phyloP scores from a whole-genome alignment of 2,888 invertebrate species.

The Dasysyrphus albostriatus region DNA sequence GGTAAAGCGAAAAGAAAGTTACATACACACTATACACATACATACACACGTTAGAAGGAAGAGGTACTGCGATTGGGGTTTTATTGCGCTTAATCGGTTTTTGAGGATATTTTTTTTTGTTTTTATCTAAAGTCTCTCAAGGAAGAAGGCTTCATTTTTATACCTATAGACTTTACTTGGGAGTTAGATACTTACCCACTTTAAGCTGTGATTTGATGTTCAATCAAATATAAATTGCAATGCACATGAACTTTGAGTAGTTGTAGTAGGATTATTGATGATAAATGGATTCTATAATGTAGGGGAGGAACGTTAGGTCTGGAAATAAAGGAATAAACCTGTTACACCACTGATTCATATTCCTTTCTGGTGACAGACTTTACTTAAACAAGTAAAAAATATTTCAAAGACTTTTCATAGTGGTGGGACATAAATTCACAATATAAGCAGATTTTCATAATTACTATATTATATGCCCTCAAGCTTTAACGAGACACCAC shows the following conservation, averaged over 20 bases:
- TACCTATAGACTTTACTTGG: slow-evolving; percentile 23
- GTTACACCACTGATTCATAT: not conserved
- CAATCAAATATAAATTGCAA: slow-evolving; percentile 56
- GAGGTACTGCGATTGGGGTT: slow-evolving; percentile 14
- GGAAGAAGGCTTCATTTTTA: slow-evolving; percentile 23
- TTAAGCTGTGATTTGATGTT: slow-evolving; percentile 45
- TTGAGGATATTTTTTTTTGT: slow-evolving; percentile 41
- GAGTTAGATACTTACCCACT: slow-evolving; percentile 44
- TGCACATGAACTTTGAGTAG: slow-evolving; percentile 33
- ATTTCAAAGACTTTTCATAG: too few relatives aligned
- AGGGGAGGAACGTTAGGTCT: not conserved
- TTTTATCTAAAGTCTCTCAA: slow-evolving; percentile 1
- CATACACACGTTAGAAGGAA: not conserved
- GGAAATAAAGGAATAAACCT: not conserved
- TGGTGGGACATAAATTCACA: too few relatives aligned
- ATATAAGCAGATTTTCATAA: too few relatives aligned
- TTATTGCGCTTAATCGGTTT: slow-evolving; percentile 64
- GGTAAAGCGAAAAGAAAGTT: slow-evolving; percentile 50
- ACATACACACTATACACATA: not conserved
- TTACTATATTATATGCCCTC: too few relatives aligned
- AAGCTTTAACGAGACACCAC: too few relatives aligned
- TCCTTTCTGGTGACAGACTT: too few relatives aligned
- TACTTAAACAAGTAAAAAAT: too few relatives aligned
- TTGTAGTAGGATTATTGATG: slow-evolving; percentile 35
- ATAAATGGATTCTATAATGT: slow-evolving; percentile 4